Base-by-base conservation (phyloP, 2,797 vertebrate genomes). In the Discoglossus pictus region DNA sequence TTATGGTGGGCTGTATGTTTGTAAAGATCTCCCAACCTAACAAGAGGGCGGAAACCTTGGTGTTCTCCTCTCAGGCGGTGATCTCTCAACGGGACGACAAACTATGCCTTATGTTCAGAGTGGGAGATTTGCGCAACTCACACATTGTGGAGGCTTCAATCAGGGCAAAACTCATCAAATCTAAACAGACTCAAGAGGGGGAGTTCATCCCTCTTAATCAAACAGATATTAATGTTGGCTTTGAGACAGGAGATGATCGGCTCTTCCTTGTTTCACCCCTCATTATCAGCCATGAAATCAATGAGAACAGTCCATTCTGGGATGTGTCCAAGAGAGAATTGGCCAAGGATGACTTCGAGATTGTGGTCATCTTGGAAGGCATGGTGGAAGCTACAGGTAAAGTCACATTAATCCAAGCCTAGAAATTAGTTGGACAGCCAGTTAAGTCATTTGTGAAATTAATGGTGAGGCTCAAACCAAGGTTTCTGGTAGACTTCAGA, bases 1-100 rank as follows among this genome's bases (percentile, higher is more conserved):
- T 98, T 85, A 98, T 98, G 96, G 96, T 98, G 73, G 96, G 96
- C 69, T 99, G 96, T 65, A 99, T 99, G 96, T 99, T 98, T 23
- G 96, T 98, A 66, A 98, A 99, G 89, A 98, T 98, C 87, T 98
- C 96, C 0, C 96, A 98, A 84, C 96, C 96, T 80, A 98, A 97
- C 90, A 97, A 97, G 73, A 89, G 96, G 0, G 96, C 96, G 0
- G 96, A 97, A 90, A 98, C 96, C 0, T 66, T 99, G 76, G 94
- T 98, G 68, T 99, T 99, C 85, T 99, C 96, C 65, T 92, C 93
- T n/a, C 89, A 97, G 13, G 95, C 96, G 0, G 94, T 98, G 76
- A 94, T 98, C 59, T 95, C 96, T 0, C 86, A 93, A 79, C 80
- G 96, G 35, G 96, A 99, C 7, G 95, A 95, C 65, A 92, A 89